Evolutionary conservation across 2,113 vertebrate genomes (phyloP).

Genomic region (Esox niger): DNA sequence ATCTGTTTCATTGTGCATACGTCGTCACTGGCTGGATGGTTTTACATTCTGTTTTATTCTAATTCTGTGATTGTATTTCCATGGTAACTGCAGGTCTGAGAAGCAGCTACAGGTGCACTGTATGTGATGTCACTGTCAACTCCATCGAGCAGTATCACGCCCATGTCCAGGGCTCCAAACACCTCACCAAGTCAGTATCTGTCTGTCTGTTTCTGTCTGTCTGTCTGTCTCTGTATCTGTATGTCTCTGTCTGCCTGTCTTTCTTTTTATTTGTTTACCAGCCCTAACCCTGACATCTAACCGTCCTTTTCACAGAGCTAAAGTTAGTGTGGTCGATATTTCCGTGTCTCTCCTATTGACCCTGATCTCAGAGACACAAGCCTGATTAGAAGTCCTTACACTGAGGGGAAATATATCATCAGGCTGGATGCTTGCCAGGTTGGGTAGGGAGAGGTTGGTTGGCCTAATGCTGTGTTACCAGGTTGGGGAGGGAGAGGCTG

Average conservation of each 20-base stretch:
- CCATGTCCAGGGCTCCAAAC: slow-evolving; percentile 58
- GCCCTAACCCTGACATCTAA: no score
- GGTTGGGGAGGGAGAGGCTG: background rate
- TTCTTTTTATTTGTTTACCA: background rate
- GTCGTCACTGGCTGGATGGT: no score
- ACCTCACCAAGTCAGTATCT: slow-evolving; percentile 51
- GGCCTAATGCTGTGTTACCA: background rate
- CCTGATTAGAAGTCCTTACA: background rate
- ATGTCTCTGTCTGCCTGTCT: background rate
- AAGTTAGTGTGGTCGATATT: background rate
- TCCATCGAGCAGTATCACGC: slow-evolving; percentile 59
- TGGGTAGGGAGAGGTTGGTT: background rate
- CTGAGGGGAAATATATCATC: background rate
- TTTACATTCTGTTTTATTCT: no score
- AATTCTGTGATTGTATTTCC: no score
- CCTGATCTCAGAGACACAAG: background rate
- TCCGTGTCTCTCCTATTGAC: background rate
- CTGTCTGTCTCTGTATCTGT: no score
- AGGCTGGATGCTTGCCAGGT: background rate
- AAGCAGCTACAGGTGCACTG: slow-evolving; percentile 46
- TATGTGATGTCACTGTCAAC: slow-evolving; percentile 55
- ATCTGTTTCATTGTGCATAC: slow-evolving; percentile 2
- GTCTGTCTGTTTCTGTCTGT: background rate
- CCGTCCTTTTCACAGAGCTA: background rate
- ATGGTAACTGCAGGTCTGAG: slow-evolving; percentile 34